Evolutionary conservation across 1,140 invertebrate genomes (phyloP).

Genomic region (Drosophila pandora): DNA sequence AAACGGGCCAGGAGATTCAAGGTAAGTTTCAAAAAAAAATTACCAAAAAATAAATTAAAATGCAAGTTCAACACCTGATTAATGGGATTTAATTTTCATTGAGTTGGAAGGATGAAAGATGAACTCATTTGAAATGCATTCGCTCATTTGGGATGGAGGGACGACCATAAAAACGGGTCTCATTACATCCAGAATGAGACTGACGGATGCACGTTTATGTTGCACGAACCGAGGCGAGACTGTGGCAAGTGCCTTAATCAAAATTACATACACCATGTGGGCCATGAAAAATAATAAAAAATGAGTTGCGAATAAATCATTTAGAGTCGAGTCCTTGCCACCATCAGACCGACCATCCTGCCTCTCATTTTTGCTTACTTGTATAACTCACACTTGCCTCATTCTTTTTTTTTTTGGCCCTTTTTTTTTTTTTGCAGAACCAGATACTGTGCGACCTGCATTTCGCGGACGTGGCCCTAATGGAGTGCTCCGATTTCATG

Average conservation of each 20-base stretch:
- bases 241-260: constrained; percentile 26
- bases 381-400: neutral
- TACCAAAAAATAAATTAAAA: neutral
- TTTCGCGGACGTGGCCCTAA: constrained; percentile 93
- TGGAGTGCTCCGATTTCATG: constrained; percentile 98
- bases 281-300: neutral
- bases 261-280: constrained; percentile 23
- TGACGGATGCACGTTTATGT: constrained; percentile 5
- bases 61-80: constrained; percentile 2
- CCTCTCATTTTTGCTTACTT: no score
- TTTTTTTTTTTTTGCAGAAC: constrained; percentile 55
- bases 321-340: neutral
- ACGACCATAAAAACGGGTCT: constrained; percentile 54
- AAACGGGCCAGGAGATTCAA: constrained; percentile 87
- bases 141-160: constrained; percentile 43
- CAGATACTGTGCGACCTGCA: constrained; percentile 84
- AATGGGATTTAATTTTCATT: neutral
- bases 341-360: no score
- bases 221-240: constrained; percentile 2
- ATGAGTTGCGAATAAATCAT: constrained; percentile 27
- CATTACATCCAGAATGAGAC: constrained; percentile 56
- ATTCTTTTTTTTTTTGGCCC: neutral
- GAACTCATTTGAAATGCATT: constrained; percentile 71
- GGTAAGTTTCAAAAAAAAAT: constrained; percentile 44
- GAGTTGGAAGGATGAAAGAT: neutral